Evolutionary conservation across 2,797 vertebrate genomes (phyloP).

Genomic region (Distichodus sexfasciatus): DNA sequence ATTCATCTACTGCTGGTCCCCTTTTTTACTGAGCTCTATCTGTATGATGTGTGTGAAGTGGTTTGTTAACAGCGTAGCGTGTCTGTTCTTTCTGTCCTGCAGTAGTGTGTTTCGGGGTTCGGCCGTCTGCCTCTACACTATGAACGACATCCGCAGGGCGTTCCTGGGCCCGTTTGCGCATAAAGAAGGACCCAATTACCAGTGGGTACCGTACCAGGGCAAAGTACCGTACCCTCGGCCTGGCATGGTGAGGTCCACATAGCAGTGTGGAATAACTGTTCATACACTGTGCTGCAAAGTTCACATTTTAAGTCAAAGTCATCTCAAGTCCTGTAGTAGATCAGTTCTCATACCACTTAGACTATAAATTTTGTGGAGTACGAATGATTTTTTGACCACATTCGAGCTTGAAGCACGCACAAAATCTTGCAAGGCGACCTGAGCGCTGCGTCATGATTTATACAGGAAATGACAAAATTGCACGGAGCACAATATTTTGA

Average conservation of each 20-base stretch:
- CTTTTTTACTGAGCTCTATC: not conserved
- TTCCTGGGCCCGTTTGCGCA: slow-evolving; percentile 98
- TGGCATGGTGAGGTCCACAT: slow-evolving; percentile 82
- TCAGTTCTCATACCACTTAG: too few relatives aligned
- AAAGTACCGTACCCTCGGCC: slow-evolving; percentile 96
- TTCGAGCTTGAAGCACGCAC: too few relatives aligned
- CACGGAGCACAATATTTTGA: too few relatives aligned
- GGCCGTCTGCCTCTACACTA: slow-evolving; percentile 91
- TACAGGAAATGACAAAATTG: too few relatives aligned
- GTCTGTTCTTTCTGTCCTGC: slow-evolving; percentile 45
- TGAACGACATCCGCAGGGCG: slow-evolving; percentile 94
- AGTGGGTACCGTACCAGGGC: slow-evolving; percentile 96
- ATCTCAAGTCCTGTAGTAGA: too few relatives aligned
- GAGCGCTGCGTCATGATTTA: too few relatives aligned
- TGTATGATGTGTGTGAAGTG: not conserved
- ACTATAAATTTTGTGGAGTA: too few relatives aligned
- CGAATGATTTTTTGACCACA: too few relatives aligned
- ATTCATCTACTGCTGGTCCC: not conserved
- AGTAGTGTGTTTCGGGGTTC: slow-evolving; percentile 94
- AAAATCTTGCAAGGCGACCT: too few relatives aligned
- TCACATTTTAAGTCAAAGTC: not conserved
- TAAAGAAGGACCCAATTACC: slow-evolving; percentile 96
- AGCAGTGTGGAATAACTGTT: not conserved
- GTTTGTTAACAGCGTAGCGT: not conserved
- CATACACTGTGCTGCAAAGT: too few relatives aligned